phyloP scores from a whole-genome alignment of 1,140 invertebrate genomes.

The Drosophila tsacasi region DNA sequence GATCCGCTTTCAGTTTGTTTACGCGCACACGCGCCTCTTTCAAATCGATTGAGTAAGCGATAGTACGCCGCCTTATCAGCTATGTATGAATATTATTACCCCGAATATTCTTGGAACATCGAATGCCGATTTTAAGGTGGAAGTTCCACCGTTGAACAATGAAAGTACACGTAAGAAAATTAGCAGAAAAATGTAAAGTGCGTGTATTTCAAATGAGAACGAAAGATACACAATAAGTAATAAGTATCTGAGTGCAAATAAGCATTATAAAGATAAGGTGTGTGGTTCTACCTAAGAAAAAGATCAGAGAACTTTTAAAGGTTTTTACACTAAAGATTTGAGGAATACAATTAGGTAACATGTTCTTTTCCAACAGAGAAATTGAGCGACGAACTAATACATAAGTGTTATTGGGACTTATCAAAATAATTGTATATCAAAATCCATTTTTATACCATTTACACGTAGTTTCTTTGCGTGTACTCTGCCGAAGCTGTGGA shows the following conservation, averaged over 20 bases:
- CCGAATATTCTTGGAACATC: constrained; percentile 34
- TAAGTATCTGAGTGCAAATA: not conserved
- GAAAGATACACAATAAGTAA: constrained; percentile 1
- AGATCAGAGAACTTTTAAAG: not conserved
- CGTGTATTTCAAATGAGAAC: not conserved
- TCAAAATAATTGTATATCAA: not conserved
- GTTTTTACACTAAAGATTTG: not conserved
- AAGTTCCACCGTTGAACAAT: not conserved
- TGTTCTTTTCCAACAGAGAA: not conserved
- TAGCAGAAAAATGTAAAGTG: constrained; percentile 13
- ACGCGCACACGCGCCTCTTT: constrained; percentile 43
- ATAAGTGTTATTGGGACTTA: not conserved
- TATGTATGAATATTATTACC: constrained; percentile 9
- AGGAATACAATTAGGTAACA: not conserved
- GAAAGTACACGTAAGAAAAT: constrained; percentile 6
- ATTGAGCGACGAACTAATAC: accelerated
- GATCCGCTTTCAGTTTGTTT: constrained; percentile 42
- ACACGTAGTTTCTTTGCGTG: constrained; percentile 3
- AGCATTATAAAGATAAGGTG: not conserved
- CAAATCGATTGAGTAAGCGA: constrained; percentile 40
- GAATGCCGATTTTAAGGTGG: constrained; percentile 32
- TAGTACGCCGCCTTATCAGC: constrained; percentile 23
- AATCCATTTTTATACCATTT: too few species aligned
- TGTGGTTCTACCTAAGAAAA: not conserved
- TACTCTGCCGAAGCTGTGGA: constrained; percentile 1